Evolutionary conservation across 2,797 vertebrate species (phyloP), one percentile per base, ranked within the genome.

Genomic region (Clarias fuscus): DNA sequence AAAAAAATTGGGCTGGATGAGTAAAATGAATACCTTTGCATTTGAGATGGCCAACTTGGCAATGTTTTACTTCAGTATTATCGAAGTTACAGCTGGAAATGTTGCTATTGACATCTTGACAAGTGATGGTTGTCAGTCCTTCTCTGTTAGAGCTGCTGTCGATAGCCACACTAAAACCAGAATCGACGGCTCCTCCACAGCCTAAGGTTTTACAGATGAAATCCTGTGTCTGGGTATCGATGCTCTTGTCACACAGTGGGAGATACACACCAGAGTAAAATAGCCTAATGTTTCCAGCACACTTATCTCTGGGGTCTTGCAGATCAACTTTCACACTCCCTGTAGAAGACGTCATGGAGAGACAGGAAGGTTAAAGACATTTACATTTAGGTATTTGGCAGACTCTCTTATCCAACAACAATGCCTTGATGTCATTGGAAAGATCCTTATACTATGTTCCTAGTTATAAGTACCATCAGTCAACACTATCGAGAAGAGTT

Each of bases 221-320:
- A 0, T 90, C 14, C 20, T 3, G n/a, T 24, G 43, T 48, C 0
- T 0, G 0, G 1, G 7, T 0, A 4, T 10, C 0, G 0, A 93
- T 80, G 48, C 64, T 67, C 0, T 30, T 0, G 0, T 0, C 0
- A 14, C 92, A 93, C 58, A 94, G 72, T 0, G 89, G 88, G 0
- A 58, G 64, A 88, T 58, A 89, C 0, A 0, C 0, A 0, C 17
- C 90, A 5, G 65, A 11, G 53, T 88, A 91, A 5, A 0, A 1
- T 18, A 94, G 0, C 48, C 53, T 13, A 3, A 93, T n/a, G 22
- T 79, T 91, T 73, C 95, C 95, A 61, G 73, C 91, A 27, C 95
- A 95, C 10, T 87, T 85, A 62, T 92, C 81, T 78, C 71, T 84
- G 8, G 53, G 8, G 0, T 89, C 0, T 0, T 0, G 0, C 0